These are phyloP conservation scores for Podargus strigoides DNA, from an alignment of 2,797 vertebrate species.

Conservation along the genomic window DNA sequence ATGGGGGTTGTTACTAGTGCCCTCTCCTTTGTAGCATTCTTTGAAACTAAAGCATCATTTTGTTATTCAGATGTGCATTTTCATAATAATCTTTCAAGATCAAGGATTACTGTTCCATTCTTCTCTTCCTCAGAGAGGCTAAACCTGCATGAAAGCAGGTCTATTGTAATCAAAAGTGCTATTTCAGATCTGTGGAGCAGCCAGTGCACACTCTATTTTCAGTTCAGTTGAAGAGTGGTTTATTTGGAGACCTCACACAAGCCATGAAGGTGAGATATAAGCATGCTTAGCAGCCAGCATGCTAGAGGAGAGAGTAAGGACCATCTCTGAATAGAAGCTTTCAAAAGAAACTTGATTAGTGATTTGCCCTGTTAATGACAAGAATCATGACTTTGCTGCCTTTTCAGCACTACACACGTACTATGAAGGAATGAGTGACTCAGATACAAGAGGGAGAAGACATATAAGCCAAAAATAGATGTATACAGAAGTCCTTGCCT, in stretches of 20 bases:
- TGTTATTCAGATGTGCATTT: neutral
- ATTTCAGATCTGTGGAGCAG: neutral
- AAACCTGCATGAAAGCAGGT: neutral
- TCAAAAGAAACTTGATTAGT: neutral
- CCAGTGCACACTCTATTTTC: neutral
- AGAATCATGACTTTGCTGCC: neutral
- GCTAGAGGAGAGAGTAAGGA: neutral
- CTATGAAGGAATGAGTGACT: neutral
- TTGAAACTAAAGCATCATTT: neutral
- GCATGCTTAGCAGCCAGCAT: neutral
- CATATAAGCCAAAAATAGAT: neutral
- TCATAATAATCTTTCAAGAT: neutral
- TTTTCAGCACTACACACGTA: neutral
- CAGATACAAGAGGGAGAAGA: neutral
- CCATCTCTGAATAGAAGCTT: neutral
- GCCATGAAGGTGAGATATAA: neutral
- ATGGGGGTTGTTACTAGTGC: neutral
- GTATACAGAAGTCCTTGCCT: neutral
- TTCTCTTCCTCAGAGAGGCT: neutral
- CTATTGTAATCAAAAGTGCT: neutral
- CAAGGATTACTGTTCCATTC: neutral
- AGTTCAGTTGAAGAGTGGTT: neutral
- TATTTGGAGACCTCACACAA: neutral
- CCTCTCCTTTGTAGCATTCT: neutral
- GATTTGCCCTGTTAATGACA: neutral